Base-by-base conservation (phyloP, 2,797 vertebrate genomes). In the Synanceia verrucosa region DNA sequence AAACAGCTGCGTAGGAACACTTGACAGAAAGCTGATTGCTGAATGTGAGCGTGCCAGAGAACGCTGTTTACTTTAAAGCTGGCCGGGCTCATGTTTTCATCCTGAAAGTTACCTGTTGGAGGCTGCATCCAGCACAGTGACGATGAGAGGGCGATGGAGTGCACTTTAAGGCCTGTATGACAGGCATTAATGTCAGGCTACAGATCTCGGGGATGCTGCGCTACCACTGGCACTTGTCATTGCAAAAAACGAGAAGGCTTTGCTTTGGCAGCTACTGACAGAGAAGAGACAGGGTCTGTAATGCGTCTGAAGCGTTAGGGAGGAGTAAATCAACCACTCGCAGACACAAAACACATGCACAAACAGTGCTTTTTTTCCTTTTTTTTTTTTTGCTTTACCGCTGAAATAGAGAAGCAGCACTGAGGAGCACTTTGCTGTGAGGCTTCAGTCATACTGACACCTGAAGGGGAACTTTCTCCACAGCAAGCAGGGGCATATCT, bases 161-260 rank as follows among this genome's bases (percentile, higher is more conserved):
- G 46, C 36, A 29, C 55, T 69, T 24, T 77, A 63, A 80, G 52
- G 56, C 37, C 56, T 23, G 44, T 33, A 76, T 73, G 57, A 79
- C 68, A 75, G 48, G 58, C 37, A 53, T 76, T 76, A 75, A 64
- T 41, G 64, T 70, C 74, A 71, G 34, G 21, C 72, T 67, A 6
- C 39, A 79, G 61, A 68, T 75, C 23, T 50, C 18, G 0, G 44
- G 43, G 55, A 72, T 65, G 70, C 46, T 48, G 39, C 8, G 7
- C 63, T 76, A 73, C 68, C 64, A 60, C 78, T 51, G 33, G 26
- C 66, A 69, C 76, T 70, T 73, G 76, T 79, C 80, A 75, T 2
- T 60, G 59, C 48, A 58, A 71, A 80, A n/a, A 75, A 28, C 64
- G 52, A 41, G 50, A 43, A 43, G 53, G 21, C 23, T 79, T 73